Evolutionary conservation across 1,140 invertebrate species (phyloP), one percentile per base, ranked within the genome.

Genomic region (Lordiphosa mommai): DNA sequence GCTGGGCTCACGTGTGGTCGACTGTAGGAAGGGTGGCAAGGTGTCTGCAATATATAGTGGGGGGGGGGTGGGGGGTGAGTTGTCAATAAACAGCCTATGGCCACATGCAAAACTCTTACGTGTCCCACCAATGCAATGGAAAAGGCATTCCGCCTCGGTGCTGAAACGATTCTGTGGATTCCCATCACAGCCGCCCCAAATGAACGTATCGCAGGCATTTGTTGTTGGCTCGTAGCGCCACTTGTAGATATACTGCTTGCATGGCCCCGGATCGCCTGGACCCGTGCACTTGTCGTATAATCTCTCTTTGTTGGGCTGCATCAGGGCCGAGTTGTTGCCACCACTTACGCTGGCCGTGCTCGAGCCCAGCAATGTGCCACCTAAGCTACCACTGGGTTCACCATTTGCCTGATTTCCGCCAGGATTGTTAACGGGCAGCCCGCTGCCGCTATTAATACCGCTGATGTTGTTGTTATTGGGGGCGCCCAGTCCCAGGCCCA

Each of bases 141-240:
- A 89, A 36, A 94, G 89, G 74, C 95, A 96, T 61, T 94, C 92
- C 6, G 91, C 89, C 88, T 94, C 93, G 9, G 92, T 93, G 65
- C 93, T 91, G 88, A 96, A 96, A 56, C 94, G 91, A 89, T 96
- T 96, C 50, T 92, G 91, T 40, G 91, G 89, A 86, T 95, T 96
- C 14, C 94, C 94, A 34, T 92, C 90, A 84, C 95, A 96, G 20
- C 95, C 95, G 38, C 94, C 93, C 90, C 94, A 96, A 14, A 92
- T 90, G 73, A 96, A 97, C 43, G 91, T 92, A 41, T 89, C 90
- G 88, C 95, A 97, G 13, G 91, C 91, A 36, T 91, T 89, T 48
- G 90, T 91, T 3, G 91, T 90, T 36, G 93, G 91, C 86, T 93
- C 93, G 88, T 93, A 96, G 53, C 93, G 93, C 91, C 94, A 93